A percentile compares a stretch with the other conserved stretches of the same genome.
Evolutionary conservation across 2,113 vertebrate species (phyloP).

Genomic region (Paramormyrops kingsleyae): DNA sequence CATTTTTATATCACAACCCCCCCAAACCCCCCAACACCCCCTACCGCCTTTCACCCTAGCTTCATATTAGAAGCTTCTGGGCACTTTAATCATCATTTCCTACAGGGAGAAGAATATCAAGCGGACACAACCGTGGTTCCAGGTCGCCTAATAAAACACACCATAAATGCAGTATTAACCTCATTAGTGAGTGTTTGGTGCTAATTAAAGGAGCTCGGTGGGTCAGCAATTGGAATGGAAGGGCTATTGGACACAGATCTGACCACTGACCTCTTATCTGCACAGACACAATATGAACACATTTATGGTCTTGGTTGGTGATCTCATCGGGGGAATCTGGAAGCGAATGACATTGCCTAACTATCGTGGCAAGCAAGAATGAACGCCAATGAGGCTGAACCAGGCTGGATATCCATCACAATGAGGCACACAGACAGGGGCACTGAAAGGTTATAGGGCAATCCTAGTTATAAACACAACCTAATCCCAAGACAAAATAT

Average conservation of each 20-base stretch:
- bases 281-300: background rate
- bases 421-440: background rate
- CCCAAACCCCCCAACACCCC: slow-evolving; percentile 29
- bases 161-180: background rate
- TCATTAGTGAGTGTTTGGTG: background rate
- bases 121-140: background rate
- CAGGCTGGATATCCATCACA: background rate
- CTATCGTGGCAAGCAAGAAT: background rate
- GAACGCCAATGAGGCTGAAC: background rate
- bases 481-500: background rate
- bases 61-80: slow-evolving; percentile 43
- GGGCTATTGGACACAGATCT: background rate
- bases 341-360: background rate
- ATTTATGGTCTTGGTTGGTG: background rate
- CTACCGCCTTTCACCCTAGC: slow-evolving; percentile 33
- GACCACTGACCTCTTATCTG: background rate
- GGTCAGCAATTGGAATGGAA: background rate
- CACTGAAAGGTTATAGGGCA: background rate
- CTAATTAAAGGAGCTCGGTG: background rate
- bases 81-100: slow-evolving; percentile 13
- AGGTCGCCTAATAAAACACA: background rate
- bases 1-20: slow-evolving; percentile 43
- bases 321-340: background rate
- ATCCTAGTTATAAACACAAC: background rate
- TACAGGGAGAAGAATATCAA: background rate